Evolutionary conservation across 2,113 vertebrate genomes (phyloP).

Genomic region (Condylura cristata): DNA sequence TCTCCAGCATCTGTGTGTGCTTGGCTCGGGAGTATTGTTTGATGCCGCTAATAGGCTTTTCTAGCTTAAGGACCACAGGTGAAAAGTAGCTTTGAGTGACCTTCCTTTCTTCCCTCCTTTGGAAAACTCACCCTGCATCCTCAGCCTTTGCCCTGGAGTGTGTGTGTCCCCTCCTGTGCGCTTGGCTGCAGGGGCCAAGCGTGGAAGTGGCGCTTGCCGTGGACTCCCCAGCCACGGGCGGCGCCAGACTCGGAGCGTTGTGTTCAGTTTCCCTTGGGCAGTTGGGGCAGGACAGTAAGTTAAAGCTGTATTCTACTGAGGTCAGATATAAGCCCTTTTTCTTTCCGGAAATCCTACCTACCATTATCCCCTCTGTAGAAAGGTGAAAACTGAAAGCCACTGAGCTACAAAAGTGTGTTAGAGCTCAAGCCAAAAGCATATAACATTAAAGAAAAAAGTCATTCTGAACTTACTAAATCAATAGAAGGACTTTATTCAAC

Average conservation of each 20-base stretch:
- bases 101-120: background rate
- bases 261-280: background rate
- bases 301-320: background rate
- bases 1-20: background rate
- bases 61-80: background rate
- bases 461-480: background rate
- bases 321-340: background rate
- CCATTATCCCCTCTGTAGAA: background rate
- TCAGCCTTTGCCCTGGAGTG: background rate
- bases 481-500: background rate
- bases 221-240: background rate
- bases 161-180: background rate
- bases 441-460: background rate
- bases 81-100: conserved; percentile 18
- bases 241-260: background rate
- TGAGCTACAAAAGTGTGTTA: background rate
- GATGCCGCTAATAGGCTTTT: conserved; percentile 13
- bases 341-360: background rate
- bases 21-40: background rate
- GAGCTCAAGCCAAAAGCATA: background rate
- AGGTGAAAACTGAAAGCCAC: background rate
- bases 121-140: background rate
- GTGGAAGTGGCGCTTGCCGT: background rate
- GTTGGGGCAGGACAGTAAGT: background rate
- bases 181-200: background rate